Conservation (phyloP, 2,113 vertebrate species). For the Scatophagus argus region DNA sequence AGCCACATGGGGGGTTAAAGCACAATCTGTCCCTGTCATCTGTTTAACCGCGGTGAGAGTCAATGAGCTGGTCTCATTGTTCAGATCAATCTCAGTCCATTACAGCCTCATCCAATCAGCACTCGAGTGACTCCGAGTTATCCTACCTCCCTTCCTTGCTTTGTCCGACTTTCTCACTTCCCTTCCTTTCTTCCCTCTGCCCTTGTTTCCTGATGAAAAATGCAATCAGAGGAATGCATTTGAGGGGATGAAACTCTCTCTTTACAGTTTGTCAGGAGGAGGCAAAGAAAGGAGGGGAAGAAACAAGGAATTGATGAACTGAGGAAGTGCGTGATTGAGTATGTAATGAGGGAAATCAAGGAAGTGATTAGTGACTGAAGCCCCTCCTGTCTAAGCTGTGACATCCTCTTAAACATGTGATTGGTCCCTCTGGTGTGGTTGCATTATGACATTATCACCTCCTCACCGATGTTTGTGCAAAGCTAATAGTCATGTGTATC, state of each 20-base stretch:
- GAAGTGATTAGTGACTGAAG: constrained; percentile 64
- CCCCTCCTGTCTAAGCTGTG: constrained; percentile 68
- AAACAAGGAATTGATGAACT: constrained; percentile 58
- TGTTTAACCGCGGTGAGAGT: constrained; percentile 33
- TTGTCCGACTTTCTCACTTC: constrained; percentile 33
- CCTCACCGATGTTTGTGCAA: constrained; percentile 77
- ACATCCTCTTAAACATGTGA: constrained; percentile 71
- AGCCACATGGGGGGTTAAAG: constrained; percentile 31
- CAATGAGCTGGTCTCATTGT: constrained; percentile 77
- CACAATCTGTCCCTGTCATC: constrained; percentile 22
- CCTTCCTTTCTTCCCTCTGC: constrained; percentile 46
- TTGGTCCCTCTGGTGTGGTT: constrained; percentile 75
- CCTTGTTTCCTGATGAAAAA: constrained; percentile 69
- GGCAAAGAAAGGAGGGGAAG: constrained; percentile 58
- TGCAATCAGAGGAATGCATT: constrained; percentile 67
- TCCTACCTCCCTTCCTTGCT: constrained; percentile 40
- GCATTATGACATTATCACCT: constrained; percentile 67
- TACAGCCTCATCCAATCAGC: constrained; percentile 41
- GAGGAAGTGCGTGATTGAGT: constrained; percentile 67
- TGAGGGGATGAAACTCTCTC: constrained; percentile 57
- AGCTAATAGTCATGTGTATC: constrained; percentile 69
- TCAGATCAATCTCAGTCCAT: constrained; percentile 53
- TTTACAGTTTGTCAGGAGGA: constrained; percentile 64
- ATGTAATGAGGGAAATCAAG: constrained; percentile 60
- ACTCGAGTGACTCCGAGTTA: constrained; percentile 52